Percentiles rank a stretch among this genome's conserved stretches.
Conservation (phyloP, 35 echinoderm and acorn worm genomes). For the Patiria miniata region DNA sequence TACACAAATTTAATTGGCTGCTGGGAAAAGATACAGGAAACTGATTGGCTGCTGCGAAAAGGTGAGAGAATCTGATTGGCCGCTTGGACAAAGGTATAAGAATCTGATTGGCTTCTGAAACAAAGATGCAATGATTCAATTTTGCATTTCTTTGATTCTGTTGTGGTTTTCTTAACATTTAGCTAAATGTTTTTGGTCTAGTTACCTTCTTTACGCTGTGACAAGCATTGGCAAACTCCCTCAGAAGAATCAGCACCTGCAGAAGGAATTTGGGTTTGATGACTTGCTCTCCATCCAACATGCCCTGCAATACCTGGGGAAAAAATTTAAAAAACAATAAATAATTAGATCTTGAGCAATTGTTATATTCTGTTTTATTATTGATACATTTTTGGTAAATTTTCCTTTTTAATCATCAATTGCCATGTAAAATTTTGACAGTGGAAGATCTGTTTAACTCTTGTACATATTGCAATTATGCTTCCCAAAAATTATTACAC, state of each 20-base stretch:
- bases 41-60: too few relatives aligned
- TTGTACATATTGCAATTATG: too few relatives aligned
- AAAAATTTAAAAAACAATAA: conserved; percentile 7
- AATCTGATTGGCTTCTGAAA: too few relatives aligned
- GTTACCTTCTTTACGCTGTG: conserved; percentile 50
- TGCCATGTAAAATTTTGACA: too few relatives aligned
- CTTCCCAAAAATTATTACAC: too few relatives aligned
- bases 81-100: too few relatives aligned
- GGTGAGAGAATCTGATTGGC: neutral
- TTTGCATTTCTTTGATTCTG: neutral
- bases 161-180: neutral
- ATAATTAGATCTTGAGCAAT: neutral
- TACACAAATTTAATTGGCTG: too few relatives aligned
- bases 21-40: too few relatives aligned
- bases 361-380: neutral
- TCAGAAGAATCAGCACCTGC: conserved; percentile 31
- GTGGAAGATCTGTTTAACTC: too few relatives aligned
- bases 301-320: conserved; percentile 20
- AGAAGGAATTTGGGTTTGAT: conserved; percentile 53
- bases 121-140: neutral
- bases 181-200: neutral
- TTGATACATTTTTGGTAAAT: neutral
- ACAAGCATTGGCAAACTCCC: conserved; percentile 34
- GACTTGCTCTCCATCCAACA: conserved; percentile 46
- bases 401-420: too few relatives aligned